Evolutionary conservation across 2,797 vertebrate genomes (phyloP), one percentile per base, ranked within the genome.

Genomic region (Schizothorax lantsangensis): DNA sequence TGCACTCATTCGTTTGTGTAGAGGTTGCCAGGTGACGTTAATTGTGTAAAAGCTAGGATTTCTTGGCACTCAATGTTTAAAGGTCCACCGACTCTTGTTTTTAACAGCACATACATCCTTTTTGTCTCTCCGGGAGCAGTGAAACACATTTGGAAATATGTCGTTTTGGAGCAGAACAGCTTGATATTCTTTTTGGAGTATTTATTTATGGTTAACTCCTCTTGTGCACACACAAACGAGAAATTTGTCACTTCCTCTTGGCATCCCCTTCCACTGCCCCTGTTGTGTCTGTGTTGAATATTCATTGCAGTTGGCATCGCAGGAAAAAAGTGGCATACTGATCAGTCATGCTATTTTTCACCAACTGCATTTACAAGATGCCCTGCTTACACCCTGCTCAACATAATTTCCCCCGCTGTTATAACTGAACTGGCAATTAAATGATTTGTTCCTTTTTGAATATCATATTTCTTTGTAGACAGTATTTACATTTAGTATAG

Each of bases 201-300:
- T 89, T 62, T 89, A 82, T 84, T 89, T 87, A 73, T 62, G 82
- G 88, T 86, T 86, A 75, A 75, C 81, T 79, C 71, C 71, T 77
- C 64, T 71, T 79, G 85, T 86, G 71, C 82, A 57, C 17, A 79
- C 68, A 73, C 75, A 64, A 68, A 86, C 15, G 71, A 69, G 81
- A 86, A 43, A 84, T 87, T 68, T 86, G 83, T 85, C 80, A 87
- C 83, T 72, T 85, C 75, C 69, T 73, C 43, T 74, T 80, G 89
- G 47, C 47, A 78, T 73, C 80, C 64, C 74, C 40, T 84, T 89
- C 82, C 79, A 77, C 64, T 81, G 71, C 62, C 75, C 72, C 88
- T 81, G 75, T 84, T 12, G 85, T 85, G 80, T 83, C 30, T 15
- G 59, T 38, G 80, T 73, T 78, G 52, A 88, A 52, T 87, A 87